phyloP scores from a whole-genome alignment of 2,113 vertebrate species.

The Corythoichthys intestinalis region DNA sequence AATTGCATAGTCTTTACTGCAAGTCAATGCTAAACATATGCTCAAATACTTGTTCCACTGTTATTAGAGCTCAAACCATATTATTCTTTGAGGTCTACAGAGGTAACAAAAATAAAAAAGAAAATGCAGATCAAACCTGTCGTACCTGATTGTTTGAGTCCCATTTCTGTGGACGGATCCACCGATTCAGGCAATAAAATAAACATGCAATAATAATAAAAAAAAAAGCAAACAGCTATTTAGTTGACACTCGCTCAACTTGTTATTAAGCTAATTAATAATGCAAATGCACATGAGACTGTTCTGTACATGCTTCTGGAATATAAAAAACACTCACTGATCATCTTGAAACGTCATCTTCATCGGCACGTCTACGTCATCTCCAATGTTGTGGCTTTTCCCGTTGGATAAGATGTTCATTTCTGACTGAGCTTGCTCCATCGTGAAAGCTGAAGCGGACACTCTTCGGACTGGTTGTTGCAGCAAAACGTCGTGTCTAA shows the following conservation, averaged over 20 bases:
- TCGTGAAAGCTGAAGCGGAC: constrained; percentile 31
- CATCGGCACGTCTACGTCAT: constrained; percentile 59
- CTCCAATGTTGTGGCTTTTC: constrained; percentile 58
- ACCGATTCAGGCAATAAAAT: constrained; percentile 46
- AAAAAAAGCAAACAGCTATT: constrained; percentile 7
- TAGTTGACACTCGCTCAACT: background rate
- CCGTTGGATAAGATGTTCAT: constrained; percentile 74
- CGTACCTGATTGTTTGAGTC: constrained; percentile 67
- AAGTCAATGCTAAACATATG: background rate
- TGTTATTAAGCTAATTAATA: background rate
- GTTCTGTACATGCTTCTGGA: constrained; percentile 24
- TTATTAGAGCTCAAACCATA: background rate
- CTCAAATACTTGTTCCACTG: background rate
- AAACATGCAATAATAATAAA: constrained; percentile 69
- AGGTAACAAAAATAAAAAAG: too few relatives aligned
- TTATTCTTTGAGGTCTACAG: background rate
- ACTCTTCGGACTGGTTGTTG: constrained; percentile 7
- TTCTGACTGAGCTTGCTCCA: constrained; percentile 71
- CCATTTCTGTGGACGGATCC: constrained; percentile 67
- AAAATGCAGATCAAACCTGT: constrained; percentile 4
- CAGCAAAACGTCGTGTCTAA: background rate
- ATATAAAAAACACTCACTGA: constrained; percentile 59
- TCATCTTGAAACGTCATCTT: constrained; percentile 70
- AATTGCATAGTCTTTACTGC: background rate
- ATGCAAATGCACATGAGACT: background rate